Conservation (phyloP, 2,797 vertebrate genomes). For the Hyperoplus immaculatus region DNA sequence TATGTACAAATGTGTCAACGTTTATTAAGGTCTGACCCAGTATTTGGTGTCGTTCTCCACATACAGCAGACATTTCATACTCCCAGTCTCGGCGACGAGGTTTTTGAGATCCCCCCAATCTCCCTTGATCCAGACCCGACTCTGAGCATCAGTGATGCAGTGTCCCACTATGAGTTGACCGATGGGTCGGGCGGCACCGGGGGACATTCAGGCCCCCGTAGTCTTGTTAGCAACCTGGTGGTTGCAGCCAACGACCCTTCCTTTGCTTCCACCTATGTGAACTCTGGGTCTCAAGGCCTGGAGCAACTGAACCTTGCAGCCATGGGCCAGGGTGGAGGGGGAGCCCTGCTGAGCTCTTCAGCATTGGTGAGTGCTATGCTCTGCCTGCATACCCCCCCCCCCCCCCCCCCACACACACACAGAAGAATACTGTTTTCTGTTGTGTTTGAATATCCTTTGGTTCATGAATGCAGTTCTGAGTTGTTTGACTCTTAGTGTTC, state of each 20-base stretch:
- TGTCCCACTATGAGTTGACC: constrained; percentile 90
- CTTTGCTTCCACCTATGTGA: constrained; percentile 86
- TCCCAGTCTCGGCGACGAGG: constrained; percentile 94
- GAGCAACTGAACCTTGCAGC: constrained; percentile 81
- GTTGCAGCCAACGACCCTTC: constrained; percentile 85
- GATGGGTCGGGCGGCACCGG: constrained; percentile 72
- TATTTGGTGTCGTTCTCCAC: not conserved
- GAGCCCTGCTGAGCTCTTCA: constrained; percentile 83
- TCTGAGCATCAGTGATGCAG: constrained; percentile 89
- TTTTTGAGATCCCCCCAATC: constrained; percentile 95
- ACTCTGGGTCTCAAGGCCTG: constrained; percentile 81
- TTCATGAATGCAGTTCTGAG: not conserved
- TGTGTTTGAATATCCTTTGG: not conserved
- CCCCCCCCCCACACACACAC: too few species aligned
- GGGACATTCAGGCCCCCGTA: constrained; percentile 80
- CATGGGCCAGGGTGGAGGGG: constrained; percentile 80
- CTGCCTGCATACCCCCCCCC: not conserved
- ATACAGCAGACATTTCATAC: constrained; percentile 91
- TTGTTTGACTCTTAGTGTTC: not conserved
- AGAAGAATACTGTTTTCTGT: not conserved
- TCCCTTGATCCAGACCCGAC: constrained; percentile 91
- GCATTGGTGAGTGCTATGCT: constrained; percentile 81
- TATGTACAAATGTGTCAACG: too few species aligned
- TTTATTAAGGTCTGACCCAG: not conserved
- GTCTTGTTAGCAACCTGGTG: constrained; percentile 81